Evolutionary conservation across 2,797 vertebrate genomes (phyloP), one percentile per base, ranked within the genome.

Genomic region (Sebastes minor): DNA sequence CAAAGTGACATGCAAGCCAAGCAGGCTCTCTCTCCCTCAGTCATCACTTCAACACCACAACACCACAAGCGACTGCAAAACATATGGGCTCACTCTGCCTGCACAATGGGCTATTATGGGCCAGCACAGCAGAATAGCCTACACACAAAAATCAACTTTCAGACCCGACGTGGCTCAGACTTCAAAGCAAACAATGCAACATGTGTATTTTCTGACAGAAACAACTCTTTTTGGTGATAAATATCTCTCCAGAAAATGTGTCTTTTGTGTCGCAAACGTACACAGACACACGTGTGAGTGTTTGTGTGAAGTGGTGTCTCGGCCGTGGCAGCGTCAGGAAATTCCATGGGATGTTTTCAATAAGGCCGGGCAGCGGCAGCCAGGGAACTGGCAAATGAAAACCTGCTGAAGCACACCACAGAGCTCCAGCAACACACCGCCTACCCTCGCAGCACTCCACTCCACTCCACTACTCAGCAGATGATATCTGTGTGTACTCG

Each of bases 291-390:
- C 56, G 65, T 82, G 68, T 81, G 80, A 27, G 16, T 52, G 81
- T 3, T 84, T 70, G 70, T 56, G 68, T 23, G 68, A 77, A 90
- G 88, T 27, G 80, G 81, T 83, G 88, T 89, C 92, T 92, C 64
- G 85, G 93, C 89, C 83, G 80, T 72, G 91, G 92, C 91, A 85
- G 89, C 81, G 63, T 89, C 90, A 95, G 94, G 94, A 96, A 95
- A 96, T 96, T 96, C 94, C 95, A 92, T 71, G 85, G 94, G 94
- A 96, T 96, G 95, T 95, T 96, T 95, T 95, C 91, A 96, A 95
- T 96, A 94, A 96, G 88, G 76, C 53, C 6, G 59, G 80, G 82
- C 89, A 88, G 88, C 82, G 28, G 89, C 89, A 85, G 90, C 89
- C 81, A 88, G 79, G 81, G 89, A 91, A 80, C 90, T 85, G 87